A percentile compares a stretch with the other conserved stretches of the same genome.
Evolutionary conservation across 2,113 vertebrate genomes (phyloP).

Genomic region (Albula glossodonta): DNA sequence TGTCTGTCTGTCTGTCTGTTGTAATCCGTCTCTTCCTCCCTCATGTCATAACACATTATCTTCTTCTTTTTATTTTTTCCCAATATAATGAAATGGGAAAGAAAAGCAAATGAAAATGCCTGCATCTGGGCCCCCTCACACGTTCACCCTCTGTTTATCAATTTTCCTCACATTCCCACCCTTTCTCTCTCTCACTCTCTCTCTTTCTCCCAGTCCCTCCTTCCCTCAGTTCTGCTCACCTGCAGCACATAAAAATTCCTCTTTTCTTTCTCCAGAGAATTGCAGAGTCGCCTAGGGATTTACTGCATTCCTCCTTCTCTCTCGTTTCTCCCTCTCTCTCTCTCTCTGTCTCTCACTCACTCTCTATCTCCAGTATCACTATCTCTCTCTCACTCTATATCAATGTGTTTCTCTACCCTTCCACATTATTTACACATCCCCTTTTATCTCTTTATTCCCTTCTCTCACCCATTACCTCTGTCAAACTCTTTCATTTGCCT

Average conservation of each 20-base stretch:
- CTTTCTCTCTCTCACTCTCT: slow-evolving; percentile 54
- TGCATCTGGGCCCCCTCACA: neutral
- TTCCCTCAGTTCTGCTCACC: slow-evolving; percentile 68
- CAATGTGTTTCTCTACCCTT: slow-evolving; percentile 24
- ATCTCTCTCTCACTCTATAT: slow-evolving; percentile 38
- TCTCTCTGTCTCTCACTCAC: slow-evolving; percentile 44
- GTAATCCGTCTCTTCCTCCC: too few relatives aligned
- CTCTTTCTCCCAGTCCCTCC: slow-evolving; percentile 51
- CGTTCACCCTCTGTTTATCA: slow-evolving; percentile 44
- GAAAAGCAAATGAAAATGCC: neutral
- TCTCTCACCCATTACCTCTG: neutral
- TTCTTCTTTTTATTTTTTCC: slow-evolving; percentile 6
- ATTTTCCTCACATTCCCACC: slow-evolving; percentile 44
- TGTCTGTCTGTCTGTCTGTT: neutral
- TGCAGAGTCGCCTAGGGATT: slow-evolving; percentile 69
- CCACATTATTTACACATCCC: slow-evolving; percentile 40
- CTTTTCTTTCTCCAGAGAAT: slow-evolving; percentile 75
- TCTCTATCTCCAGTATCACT: slow-evolving; percentile 23
- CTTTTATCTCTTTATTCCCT: slow-evolving; percentile 33
- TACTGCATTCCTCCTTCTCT: slow-evolving; percentile 73
- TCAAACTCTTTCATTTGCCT: neutral
- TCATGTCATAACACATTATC: neutral
- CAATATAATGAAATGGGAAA: neutral
- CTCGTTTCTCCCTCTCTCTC: slow-evolving; percentile 46
- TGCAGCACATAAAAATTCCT: slow-evolving; percentile 84